A percentile compares a stretch with the other conserved stretches of the same genome.
phyloP scores from a whole-genome alignment of 64 coral and sea anemone genomes.

The Hydrozoanthus tunicans region DNA sequence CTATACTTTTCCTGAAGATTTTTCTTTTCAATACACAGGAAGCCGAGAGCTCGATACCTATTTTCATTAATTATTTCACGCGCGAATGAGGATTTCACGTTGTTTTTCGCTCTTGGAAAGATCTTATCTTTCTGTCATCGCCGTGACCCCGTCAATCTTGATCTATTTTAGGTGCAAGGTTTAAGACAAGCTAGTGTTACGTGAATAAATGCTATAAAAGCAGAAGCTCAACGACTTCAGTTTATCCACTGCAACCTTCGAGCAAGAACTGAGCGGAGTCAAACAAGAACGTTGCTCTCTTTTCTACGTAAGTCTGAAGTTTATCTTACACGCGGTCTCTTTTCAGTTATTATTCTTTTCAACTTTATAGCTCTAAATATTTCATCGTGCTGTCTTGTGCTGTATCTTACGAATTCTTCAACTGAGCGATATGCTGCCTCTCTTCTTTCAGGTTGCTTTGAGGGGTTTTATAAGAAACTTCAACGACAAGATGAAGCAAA shows the following conservation, averaged over 20 bases:
- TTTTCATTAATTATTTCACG: slow-evolving; percentile 13
- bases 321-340: no score
- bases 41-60: neutral
- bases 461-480: neutral
- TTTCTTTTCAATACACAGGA: no score
- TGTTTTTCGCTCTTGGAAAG: neutral
- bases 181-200: neutral
- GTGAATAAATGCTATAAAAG: neutral
- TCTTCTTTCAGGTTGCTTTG: neutral
- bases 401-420: no score
- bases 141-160: neutral
- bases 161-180: neutral
- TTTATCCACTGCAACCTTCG: neutral
- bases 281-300: neutral
- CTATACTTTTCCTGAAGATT: no score
- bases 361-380: no score
- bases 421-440: no score
- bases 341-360: no score
- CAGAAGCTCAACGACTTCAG: neutral
- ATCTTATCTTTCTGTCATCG: neutral
- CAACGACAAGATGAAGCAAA: neutral
- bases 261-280: neutral
- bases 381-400: no score
- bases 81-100: neutral
- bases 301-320: neutral